phyloP scores from a whole-genome alignment of 2,113 vertebrate species.

The Scomber japonicus region DNA sequence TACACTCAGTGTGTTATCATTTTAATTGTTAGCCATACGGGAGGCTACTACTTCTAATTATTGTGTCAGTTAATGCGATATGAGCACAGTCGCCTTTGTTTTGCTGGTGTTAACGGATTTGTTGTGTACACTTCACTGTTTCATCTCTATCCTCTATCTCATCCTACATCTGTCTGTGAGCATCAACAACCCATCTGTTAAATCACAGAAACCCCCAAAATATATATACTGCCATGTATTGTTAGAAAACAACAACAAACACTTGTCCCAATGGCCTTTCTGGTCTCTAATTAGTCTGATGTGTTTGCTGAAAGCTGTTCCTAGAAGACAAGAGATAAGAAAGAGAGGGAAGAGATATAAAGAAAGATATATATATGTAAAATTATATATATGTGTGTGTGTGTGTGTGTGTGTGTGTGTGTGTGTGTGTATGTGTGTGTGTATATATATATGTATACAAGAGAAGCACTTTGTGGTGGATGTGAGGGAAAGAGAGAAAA shows the following conservation, averaged over 20 bases:
- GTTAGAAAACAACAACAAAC: neutral
- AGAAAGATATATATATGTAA: neutral
- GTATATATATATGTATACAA: neutral
- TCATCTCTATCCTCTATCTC: slow-evolving; percentile 6
- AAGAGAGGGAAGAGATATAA: neutral
- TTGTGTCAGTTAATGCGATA: slow-evolving; percentile 49
- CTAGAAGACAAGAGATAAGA: slow-evolving; percentile 18
- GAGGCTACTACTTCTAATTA: slow-evolving; percentile 35
- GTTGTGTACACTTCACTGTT: neutral
- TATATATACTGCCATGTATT: neutral
- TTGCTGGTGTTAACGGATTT: slow-evolving; percentile 42
- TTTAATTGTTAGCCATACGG: slow-evolving; percentile 45
- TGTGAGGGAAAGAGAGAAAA: slow-evolving; percentile 53
- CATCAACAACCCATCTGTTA: neutral
- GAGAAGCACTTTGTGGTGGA: slow-evolving; percentile 64
- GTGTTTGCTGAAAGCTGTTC: slow-evolving; percentile 56
- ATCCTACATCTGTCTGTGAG: slow-evolving; percentile 9
- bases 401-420: neutral
- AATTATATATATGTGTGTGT: neutral
- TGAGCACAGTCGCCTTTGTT: slow-evolving; percentile 29
- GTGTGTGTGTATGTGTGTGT: neutral
- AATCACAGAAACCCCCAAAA: slow-evolving; percentile 26
- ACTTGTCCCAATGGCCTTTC: slow-evolving; percentile 13
- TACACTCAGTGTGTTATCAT: slow-evolving; percentile 43
- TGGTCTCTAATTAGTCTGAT: slow-evolving; percentile 56